phyloP scores from a whole-genome alignment of 2,888 invertebrate species.

The Melinaea marsaeus region DNA sequence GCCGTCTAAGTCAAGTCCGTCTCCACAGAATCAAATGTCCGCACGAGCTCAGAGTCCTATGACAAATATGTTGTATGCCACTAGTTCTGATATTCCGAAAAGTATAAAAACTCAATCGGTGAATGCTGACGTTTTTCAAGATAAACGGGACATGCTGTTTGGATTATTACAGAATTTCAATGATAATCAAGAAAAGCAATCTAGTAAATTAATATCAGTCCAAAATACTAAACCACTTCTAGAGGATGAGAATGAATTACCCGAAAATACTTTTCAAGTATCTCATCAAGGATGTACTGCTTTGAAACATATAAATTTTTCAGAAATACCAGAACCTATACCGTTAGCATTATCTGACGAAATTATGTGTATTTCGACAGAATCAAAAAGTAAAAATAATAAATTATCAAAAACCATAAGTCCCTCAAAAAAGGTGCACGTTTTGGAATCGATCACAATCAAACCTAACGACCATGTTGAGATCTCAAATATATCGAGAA shows the following conservation, averaged over 20 bases:
- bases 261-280: slow-evolving; percentile 12
- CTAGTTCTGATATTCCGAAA: slow-evolving; percentile 33
- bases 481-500: not conserved
- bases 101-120: slow-evolving; percentile 32
- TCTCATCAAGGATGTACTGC: slow-evolving; percentile 2
- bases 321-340: slow-evolving; percentile 34
- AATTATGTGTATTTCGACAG: slow-evolving; percentile 40
- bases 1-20: slow-evolving; percentile 30
- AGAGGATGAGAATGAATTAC: slow-evolving; percentile 17
- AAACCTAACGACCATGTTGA: slow-evolving; percentile 34
- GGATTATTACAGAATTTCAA: slow-evolving; percentile 54
- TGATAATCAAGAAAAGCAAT: slow-evolving; percentile 38
- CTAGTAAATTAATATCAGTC: slow-evolving; percentile 36
- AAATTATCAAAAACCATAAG: slow-evolving; percentile 40
- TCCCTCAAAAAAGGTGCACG: slow-evolving; percentile 56
- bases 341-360: slow-evolving; percentile 47
- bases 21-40: slow-evolving; percentile 36
- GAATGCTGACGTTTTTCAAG: slow-evolving; percentile 43
- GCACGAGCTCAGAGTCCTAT: slow-evolving; percentile 43
- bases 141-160: slow-evolving; percentile 53
- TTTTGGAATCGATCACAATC: slow-evolving; percentile 62
- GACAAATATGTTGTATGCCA: slow-evolving; percentile 46
- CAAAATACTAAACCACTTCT: slow-evolving; percentile 17
- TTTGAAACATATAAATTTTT: not conserved
- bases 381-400: slow-evolving; percentile 23